These are phyloP conservation scores for Anseranas semipalmata DNA, from an alignment of 2,113 vertebrate genomes.

Conservation along the genomic window DNA sequence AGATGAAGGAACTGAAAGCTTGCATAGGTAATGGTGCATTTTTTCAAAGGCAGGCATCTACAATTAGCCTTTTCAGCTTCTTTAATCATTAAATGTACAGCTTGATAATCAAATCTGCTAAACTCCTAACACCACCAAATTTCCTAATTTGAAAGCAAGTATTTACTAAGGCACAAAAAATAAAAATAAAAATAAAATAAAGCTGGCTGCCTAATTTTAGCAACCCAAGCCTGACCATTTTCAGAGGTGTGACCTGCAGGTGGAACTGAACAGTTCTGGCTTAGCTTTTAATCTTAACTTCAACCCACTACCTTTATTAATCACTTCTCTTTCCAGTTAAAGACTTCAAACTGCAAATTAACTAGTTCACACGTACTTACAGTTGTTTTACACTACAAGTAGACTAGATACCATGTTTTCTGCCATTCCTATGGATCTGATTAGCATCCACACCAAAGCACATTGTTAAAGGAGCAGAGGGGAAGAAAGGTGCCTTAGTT, in stretches of 20 bases:
- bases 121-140: not conserved
- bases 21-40: not conserved
- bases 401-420: not conserved
- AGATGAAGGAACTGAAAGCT: conserved; percentile 26
- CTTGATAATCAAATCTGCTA: not conserved
- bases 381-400: not conserved
- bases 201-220: not conserved
- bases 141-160: not conserved
- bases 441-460: not conserved
- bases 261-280: not conserved
- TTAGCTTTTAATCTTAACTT: not conserved
- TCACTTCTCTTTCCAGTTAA: not conserved
- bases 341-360: not conserved
- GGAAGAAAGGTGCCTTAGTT: not conserved
- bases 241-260: not conserved
- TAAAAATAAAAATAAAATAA: not conserved
- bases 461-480: not conserved
- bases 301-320: not conserved
- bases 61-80: not conserved
- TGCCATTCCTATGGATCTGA: not conserved
- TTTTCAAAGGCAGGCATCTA: not conserved
- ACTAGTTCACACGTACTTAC: not conserved
- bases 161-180: not conserved
- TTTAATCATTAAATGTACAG: not conserved
- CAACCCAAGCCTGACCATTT: not conserved